Conservation (phyloP, 2,797 vertebrate species). For the Perodicticus potto region DNA sequence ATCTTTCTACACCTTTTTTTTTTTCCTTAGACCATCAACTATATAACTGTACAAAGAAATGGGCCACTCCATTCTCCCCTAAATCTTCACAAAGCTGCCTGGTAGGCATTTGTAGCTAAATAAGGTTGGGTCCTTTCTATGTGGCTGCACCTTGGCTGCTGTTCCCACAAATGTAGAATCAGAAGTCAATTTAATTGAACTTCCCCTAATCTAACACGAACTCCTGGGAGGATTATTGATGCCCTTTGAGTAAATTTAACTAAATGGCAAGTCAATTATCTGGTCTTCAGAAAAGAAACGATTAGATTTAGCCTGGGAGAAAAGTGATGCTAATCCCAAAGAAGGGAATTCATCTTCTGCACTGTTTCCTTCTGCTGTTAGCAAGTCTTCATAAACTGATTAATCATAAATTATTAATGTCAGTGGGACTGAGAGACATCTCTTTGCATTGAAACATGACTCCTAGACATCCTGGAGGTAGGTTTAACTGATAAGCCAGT, state of each 20-base stretch:
- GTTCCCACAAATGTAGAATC: slow-evolving; percentile 2
- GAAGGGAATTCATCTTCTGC: slow-evolving; percentile 73
- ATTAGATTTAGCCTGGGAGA: slow-evolving; percentile 57
- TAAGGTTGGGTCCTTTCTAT: background rate
- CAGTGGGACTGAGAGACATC: slow-evolving; percentile 61
- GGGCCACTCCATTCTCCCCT: background rate
- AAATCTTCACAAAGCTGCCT: background rate
- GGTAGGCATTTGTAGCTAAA: background rate
- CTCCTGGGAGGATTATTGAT: slow-evolving; percentile 53
- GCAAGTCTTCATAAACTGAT: slow-evolving; percentile 83
- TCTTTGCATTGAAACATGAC: slow-evolving; percentile 82
- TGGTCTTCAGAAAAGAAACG: slow-evolving; percentile 70
- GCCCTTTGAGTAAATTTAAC: slow-evolving; percentile 70
- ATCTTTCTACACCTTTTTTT: background rate
- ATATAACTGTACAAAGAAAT: background rate
- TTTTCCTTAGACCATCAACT: background rate
- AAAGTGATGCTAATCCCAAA: slow-evolving; percentile 72
- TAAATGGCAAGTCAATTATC: slow-evolving; percentile 69
- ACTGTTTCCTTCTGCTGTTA: slow-evolving; percentile 77
- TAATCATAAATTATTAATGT: slow-evolving; percentile 87
- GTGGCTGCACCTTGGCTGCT: background rate
- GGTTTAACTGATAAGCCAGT: slow-evolving; percentile 83
- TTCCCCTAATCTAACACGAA: slow-evolving; percentile 45
- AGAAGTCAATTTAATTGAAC: slow-evolving; percentile 69
- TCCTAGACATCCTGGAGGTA: slow-evolving; percentile 45